These are phyloP conservation scores for Mormyrops attenuatus DNA, from an alignment of 2,797 vertebrate genomes.

Conservation along the genomic window DNA sequence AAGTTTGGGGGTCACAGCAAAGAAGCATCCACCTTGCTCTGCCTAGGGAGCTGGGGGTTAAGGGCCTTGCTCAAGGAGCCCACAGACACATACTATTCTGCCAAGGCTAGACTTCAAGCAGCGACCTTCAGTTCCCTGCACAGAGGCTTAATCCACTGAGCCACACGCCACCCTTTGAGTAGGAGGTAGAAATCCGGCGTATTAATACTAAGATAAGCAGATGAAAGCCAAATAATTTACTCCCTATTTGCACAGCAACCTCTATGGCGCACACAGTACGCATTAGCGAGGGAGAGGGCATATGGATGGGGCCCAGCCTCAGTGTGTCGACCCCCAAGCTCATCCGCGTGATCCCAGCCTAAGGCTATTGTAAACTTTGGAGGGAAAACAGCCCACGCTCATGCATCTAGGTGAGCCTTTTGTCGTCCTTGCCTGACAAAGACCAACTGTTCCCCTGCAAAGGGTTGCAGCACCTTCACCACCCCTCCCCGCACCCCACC, in stretches of 20 bases:
- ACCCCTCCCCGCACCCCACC: not conserved
- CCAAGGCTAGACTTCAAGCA: not conserved
- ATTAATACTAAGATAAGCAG: not conserved
- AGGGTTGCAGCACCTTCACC: not conserved
- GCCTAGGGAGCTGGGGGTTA: not conserved
- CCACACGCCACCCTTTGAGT: not conserved
- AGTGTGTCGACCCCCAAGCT: not conserved
- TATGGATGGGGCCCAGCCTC: not conserved
- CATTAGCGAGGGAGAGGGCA: not conserved
- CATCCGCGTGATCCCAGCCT: not conserved
- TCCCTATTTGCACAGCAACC: not conserved
- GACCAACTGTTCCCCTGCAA: not conserved
- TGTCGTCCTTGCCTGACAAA: not conserved
- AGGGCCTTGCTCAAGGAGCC: not conserved
- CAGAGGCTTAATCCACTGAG: not conserved
- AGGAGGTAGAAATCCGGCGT: not conserved
- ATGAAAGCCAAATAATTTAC: not conserved
- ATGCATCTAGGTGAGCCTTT: not conserved
- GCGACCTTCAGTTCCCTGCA: not conserved
- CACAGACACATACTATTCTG: not conserved
- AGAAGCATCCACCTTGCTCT: not conserved
- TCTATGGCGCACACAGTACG: not conserved
- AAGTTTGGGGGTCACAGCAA: not conserved
- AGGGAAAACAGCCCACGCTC: conserved; percentile 13
- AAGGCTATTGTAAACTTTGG: conserved; percentile 15